Conservation (phyloP, 2,113 vertebrate genomes). For the Tupaia chinensis region DNA sequence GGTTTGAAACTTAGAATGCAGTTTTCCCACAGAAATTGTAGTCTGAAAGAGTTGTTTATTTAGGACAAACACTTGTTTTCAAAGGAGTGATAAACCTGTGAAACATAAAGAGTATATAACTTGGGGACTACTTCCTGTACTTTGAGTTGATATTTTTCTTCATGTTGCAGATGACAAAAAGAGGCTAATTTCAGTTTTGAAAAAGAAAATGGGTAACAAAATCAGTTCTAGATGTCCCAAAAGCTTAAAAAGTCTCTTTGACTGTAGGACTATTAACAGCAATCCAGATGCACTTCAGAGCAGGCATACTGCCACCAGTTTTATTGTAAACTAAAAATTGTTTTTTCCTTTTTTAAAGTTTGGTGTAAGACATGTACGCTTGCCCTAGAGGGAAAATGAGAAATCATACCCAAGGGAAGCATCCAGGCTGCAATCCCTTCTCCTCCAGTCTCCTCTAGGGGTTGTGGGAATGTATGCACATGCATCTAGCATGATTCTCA, state of each 20-base stretch:
- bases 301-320: conserved; percentile 6
- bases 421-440: too few species aligned
- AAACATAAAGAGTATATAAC: conserved; percentile 36
- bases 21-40: conserved; percentile 24
- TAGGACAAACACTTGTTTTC: conserved; percentile 38
- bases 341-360: too few species aligned
- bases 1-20: conserved; percentile 35
- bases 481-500: too few species aligned
- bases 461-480: too few species aligned
- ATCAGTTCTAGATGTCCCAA: conserved; percentile 39
- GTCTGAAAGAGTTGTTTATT: conserved; percentile 60
- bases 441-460: too few species aligned
- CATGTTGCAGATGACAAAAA: conserved; percentile 63
- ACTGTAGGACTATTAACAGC: conserved; percentile 39
- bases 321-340: background rate
- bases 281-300: conserved; percentile 17
- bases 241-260: conserved; percentile 24
- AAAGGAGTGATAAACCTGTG: conserved; percentile 54
- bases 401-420: too few species aligned
- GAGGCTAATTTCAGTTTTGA: conserved; percentile 63
- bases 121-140: conserved; percentile 53
- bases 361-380: too few species aligned
- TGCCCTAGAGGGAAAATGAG: too few species aligned
- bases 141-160: conserved; percentile 71
- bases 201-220: conserved; percentile 62